A percentile compares a stretch with the other conserved stretches of the same genome.
phyloP scores from a whole-genome alignment of 2,888 invertebrate species.

The Alloplasta piceator region DNA sequence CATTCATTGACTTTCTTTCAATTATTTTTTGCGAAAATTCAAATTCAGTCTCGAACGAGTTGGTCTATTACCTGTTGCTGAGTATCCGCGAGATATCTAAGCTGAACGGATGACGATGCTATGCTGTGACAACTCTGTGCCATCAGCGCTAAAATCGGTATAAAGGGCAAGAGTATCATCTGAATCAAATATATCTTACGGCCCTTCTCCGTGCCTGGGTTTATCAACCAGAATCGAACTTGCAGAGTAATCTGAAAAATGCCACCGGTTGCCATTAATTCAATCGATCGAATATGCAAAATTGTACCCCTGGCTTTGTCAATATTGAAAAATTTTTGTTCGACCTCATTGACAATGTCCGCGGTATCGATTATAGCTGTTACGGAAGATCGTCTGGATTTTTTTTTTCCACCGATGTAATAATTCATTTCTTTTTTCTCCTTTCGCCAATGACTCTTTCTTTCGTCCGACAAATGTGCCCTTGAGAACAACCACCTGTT shows the following conservation, averaged over 20 bases:
- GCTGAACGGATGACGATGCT: conserved; percentile 83
- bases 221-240: conserved; percentile 67
- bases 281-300: not conserved
- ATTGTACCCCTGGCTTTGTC: not conserved
- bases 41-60: no score
- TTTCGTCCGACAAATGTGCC: not conserved
- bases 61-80: conserved; percentile 83
- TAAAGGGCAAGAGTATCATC: conserved; percentile 85
- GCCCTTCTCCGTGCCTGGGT: conserved; percentile 78
- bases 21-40: no score
- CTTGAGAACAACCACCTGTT: not conserved
- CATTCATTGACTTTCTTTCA: no score
- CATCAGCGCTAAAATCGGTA: conserved; percentile 85
- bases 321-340: conserved; percentile 10
- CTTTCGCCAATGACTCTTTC: not conserved
- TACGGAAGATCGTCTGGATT: conserved; percentile 46
- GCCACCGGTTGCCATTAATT: not conserved
- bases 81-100: conserved; percentile 74
- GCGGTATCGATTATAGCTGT: conserved; percentile 18
- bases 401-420: conserved; percentile 50
- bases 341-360: conserved; percentile 52
- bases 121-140: conserved; percentile 85
- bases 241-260: conserved; percentile 52
- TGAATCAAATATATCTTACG: conserved; percentile 84
- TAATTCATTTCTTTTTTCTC: conserved; percentile 55